Evolutionary conservation across 1,140 invertebrate genomes (phyloP).

Genomic region (Cotesia chilonis): DNA sequence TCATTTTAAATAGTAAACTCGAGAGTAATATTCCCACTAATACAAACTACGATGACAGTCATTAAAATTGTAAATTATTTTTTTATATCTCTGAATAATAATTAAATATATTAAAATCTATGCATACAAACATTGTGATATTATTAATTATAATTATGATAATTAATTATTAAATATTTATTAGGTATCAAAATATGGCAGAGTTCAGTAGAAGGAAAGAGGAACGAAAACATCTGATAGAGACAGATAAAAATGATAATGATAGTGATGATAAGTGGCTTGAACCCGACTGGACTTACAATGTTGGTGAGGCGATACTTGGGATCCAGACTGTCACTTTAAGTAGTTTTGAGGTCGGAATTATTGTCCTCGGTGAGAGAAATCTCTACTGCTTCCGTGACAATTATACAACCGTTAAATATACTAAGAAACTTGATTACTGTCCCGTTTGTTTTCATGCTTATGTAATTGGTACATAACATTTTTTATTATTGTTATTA

Average conservation of each 20-base stretch:
- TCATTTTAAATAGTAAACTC: conserved; percentile 39
- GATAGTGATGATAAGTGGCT: conserved; percentile 66
- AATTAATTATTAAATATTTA: background rate
- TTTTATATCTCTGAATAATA: no score
- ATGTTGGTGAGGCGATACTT: conserved; percentile 78
- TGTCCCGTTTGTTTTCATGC: conserved; percentile 77
- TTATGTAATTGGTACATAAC: conserved; percentile 75
- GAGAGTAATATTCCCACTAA: conserved; percentile 39
- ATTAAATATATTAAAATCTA: no score
- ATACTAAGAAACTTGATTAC: conserved; percentile 84
- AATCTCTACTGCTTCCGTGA: conserved; percentile 82
- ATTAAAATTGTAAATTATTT: background rate
- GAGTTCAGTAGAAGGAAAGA: conserved; percentile 68
- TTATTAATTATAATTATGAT: background rate
- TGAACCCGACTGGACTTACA: conserved; percentile 78
- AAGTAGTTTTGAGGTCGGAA: conserved; percentile 66
- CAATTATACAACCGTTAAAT: conserved; percentile 74
- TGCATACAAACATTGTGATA: background rate
- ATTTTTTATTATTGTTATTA: conserved; percentile 10
- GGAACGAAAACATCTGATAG: conserved; percentile 43
- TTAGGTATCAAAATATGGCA: conserved; percentile 73
- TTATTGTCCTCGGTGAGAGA: conserved; percentile 77
- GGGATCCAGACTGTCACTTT: conserved; percentile 71
- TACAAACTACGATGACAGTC: conserved; percentile 17
- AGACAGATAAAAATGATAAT: conserved; percentile 2